Percentiles rank a stretch among this genome's conserved stretches.
These are phyloP conservation scores for Gymnobelideus leadbeateri DNA, from an alignment of 2,113 vertebrate genomes.

Conservation along the genomic window DNA sequence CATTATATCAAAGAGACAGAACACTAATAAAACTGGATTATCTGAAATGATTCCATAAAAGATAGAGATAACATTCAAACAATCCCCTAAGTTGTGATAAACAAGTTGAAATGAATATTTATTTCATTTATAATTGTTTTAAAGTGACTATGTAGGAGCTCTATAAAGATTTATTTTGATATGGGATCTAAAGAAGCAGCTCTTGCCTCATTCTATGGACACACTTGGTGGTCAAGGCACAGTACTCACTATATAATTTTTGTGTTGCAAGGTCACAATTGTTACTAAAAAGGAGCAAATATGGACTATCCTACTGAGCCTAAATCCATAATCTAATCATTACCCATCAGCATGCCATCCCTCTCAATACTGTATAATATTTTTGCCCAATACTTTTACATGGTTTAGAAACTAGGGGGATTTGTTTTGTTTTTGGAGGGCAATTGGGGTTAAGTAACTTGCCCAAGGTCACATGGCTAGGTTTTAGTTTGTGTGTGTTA, in stretches of 20 bases:
- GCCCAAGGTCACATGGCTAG: no score
- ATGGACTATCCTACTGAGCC: conserved; percentile 8
- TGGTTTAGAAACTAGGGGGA: conserved; percentile 47
- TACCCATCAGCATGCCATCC: conserved; percentile 24
- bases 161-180: conserved; percentile 34
- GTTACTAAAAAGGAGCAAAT: conserved; percentile 54
- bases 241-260: conserved; percentile 31
- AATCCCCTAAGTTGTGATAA: background rate
- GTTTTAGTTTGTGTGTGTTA: no score
- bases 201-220: conserved; percentile 9
- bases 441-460: no score
- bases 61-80: background rate
- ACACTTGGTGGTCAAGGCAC: conserved; percentile 17
- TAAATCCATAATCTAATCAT: conserved; percentile 29
- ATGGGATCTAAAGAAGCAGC: conserved; percentile 7
- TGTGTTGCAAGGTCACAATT: conserved; percentile 21
- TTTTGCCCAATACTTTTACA: conserved; percentile 21
- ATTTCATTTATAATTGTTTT: background rate
- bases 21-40: background rate
- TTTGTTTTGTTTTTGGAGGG: no score
- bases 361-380: conserved; percentile 14
- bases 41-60: background rate
- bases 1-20: background rate
- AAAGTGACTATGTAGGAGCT: background rate
- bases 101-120: background rate